Percentiles rank a stretch among this genome's conserved stretches.
phyloP scores from a whole-genome alignment of 1,140 invertebrate species.

The Drosophila burlai region DNA sequence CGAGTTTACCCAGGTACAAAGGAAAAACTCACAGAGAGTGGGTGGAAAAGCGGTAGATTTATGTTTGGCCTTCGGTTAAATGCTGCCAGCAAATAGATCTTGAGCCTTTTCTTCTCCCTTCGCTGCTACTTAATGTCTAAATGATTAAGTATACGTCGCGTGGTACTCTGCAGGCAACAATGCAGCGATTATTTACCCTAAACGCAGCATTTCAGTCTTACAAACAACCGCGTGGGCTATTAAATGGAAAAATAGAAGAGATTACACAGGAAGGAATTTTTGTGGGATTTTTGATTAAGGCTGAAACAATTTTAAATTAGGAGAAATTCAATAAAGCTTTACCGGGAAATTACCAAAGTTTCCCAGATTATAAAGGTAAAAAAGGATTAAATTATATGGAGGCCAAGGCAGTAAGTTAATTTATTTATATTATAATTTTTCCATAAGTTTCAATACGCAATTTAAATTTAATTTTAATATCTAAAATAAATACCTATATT shows the following conservation, averaged over 20 bases:
- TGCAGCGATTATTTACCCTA: conserved; percentile 70
- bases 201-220: conserved; percentile 51
- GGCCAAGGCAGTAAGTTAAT: too few relatives aligned
- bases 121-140: conserved; percentile 68
- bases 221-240: conserved; percentile 39
- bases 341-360: too few relatives aligned
- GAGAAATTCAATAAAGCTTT: background rate
- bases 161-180: conserved; percentile 46
- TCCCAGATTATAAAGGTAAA: background rate
- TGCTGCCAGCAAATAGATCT: conserved; percentile 47
- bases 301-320: background rate
- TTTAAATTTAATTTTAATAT: background rate
- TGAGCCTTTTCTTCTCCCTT: conserved; percentile 19
- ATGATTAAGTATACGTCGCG: conserved; percentile 75
- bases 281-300: rapidly evolving
- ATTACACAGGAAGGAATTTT: conserved; percentile 8
- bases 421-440: background rate
- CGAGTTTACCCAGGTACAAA: background rate
- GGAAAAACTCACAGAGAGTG: conserved; percentile 3
- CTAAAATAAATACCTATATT: background rate
- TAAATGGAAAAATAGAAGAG: conserved; percentile 29
- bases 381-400: too few relatives aligned
- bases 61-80: conserved; percentile 56
- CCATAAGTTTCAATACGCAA: background rate
- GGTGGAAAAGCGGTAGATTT: conserved; percentile 3